These are phyloP conservation scores for Caenorhabditis latens DNA, from an alignment of 1,140 invertebrate species.

Conservation along the genomic window DNA sequence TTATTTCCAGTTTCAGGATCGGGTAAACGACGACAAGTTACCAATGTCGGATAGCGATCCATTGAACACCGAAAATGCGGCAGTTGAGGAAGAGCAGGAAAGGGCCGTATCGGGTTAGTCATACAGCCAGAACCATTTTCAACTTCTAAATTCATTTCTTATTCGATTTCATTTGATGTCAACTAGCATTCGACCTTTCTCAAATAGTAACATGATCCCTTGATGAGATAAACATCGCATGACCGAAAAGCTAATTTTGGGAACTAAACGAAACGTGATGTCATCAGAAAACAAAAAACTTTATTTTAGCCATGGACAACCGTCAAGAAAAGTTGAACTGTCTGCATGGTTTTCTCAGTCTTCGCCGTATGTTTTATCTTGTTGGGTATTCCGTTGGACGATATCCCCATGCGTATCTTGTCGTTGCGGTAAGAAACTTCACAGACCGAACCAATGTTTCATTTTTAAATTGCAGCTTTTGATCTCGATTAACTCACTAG, in stretches of 20 bases:
- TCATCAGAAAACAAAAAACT: neutral
- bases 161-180: conserved; percentile 25
- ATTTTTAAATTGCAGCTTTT: conserved; percentile 29
- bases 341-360: conserved; percentile 62
- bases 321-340: conserved; percentile 60
- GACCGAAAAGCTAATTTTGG: neutral
- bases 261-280: neutral
- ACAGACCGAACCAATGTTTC: neutral
- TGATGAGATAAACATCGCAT: conserved; percentile 2
- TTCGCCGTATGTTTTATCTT: conserved; percentile 68
- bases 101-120: conserved; percentile 24
- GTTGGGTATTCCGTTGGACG: conserved; percentile 64
- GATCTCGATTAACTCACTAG: conserved; percentile 64
- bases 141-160: neutral
- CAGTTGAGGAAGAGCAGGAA: neutral
- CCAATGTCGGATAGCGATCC: conserved; percentile 33
- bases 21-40: conserved; percentile 26
- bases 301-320: conserved; percentile 21
- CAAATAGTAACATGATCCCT: conserved; percentile 25
- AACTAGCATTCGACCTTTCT: neutral
- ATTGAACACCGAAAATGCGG: conserved; percentile 18
- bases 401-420: conserved; percentile 64
- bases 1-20: neutral
- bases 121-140: neutral
- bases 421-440: conserved; percentile 38